Conservation (phyloP, 2,797 vertebrate genomes). For the Alectoris magna region DNA sequence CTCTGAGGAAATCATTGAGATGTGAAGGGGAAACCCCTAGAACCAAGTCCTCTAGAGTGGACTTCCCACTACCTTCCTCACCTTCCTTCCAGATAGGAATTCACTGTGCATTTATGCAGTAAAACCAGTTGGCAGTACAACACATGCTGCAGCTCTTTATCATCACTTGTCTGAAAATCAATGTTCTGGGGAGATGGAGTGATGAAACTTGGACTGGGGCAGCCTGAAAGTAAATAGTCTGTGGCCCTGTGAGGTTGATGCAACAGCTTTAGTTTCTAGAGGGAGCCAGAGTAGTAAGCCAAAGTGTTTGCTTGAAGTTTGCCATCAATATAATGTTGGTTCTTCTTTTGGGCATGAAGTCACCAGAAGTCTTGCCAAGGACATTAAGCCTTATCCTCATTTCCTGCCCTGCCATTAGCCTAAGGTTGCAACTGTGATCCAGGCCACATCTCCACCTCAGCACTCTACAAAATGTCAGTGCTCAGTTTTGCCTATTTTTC, state of each 20-base stretch:
- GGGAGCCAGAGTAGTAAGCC: too few relatives aligned
- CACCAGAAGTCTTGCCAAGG: neutral
- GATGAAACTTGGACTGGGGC: neutral
- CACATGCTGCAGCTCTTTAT: neutral
- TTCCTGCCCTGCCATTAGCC: neutral
- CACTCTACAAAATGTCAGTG: neutral
- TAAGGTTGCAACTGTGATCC: neutral
- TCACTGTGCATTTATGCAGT: neutral
- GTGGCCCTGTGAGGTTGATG: rapidly evolving
- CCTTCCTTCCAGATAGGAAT: neutral
- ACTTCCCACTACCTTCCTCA: neutral
- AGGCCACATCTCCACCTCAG: neutral
- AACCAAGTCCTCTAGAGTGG: neutral
- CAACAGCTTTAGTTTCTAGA: neutral
- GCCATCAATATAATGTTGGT: rapidly evolving
- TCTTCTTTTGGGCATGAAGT: neutral
- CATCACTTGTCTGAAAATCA: neutral
- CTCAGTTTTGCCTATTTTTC: neutral
- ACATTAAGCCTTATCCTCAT: neutral
- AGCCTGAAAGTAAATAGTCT: neutral
- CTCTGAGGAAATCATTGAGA: slow-evolving; percentile 26
- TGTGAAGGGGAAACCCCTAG: slow-evolving; percentile 4
- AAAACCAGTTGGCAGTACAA: neutral
- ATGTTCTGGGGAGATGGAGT: neutral
- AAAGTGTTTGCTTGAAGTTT: neutral